phyloP scores from a whole-genome alignment of 1,140 invertebrate genomes.

The Formica exsecta region DNA sequence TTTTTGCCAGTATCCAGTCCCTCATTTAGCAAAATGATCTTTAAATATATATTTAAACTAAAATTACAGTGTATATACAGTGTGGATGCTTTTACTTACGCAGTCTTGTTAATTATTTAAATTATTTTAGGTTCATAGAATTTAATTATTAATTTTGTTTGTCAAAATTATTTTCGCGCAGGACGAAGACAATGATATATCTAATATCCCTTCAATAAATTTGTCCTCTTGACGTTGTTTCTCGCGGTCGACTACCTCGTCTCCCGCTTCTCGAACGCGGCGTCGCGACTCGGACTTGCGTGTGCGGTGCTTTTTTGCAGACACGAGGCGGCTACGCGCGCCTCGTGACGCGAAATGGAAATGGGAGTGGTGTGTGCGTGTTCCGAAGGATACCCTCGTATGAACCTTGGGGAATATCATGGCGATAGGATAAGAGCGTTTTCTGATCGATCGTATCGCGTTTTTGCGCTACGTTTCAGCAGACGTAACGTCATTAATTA shows the following conservation, averaged over 20 bases:
- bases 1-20: neutral
- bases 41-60: neutral
- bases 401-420: neutral
- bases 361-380: conserved; percentile 58
- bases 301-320: conserved; percentile 76
- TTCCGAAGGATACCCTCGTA: neutral
- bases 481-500: conserved; percentile 15
- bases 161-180: neutral
- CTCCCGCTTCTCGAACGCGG: conserved; percentile 7
- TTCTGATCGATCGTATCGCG: conserved; percentile 12
- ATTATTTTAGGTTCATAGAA: neutral
- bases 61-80: too few species aligned
- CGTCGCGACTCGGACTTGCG: conserved; percentile 69
- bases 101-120: neutral
- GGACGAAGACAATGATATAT: neutral
- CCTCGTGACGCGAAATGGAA: conserved; percentile 46
- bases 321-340: conserved; percentile 60
- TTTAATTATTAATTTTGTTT: neutral
- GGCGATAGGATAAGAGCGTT: conserved; percentile 14
- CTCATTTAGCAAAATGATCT: neutral
- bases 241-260: conserved; percentile 57
- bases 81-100: neutral
- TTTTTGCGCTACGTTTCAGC: neutral
- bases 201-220: conserved; percentile 32
- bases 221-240: conserved; percentile 22